Percentiles rank a stretch among this genome's conserved stretches.
Evolutionary conservation across 2,797 vertebrate species (phyloP).

Genomic region (Gymnoscopelus braueri): DNA sequence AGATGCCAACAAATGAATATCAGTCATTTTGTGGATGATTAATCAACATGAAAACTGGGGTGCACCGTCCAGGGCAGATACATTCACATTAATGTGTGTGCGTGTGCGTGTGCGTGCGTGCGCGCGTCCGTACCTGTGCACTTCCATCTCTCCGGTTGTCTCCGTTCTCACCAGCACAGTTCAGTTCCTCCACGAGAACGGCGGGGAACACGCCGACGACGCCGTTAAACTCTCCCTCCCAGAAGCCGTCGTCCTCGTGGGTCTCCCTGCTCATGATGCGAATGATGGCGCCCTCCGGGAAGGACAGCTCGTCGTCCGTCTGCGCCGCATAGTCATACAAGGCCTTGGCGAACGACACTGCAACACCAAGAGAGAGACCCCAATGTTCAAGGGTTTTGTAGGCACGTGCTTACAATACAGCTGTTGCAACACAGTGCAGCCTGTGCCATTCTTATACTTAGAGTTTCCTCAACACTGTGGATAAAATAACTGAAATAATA

Average conservation of each 20-base stretch:
- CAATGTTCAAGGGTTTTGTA: too few species aligned
- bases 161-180: conserved; percentile 78
- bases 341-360: conserved; percentile 94
- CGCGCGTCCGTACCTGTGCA: conserved; percentile 76
- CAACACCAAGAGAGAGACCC: conserved; percentile 18
- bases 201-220: conserved; percentile 91
- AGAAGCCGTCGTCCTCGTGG: conserved; percentile 96
- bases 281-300: conserved; percentile 94
- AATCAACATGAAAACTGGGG: too few species aligned
- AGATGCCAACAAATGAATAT: too few species aligned
- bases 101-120: neutral
- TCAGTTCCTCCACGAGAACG: conserved; percentile 92
- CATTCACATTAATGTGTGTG: neutral
- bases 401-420: too few species aligned
- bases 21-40: too few species aligned
- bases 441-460: too few species aligned
- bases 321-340: conserved; percentile 96
- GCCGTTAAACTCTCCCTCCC: conserved; percentile 95
- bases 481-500: too few species aligned
- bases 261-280: conserved; percentile 95
- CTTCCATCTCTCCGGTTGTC: conserved; percentile 79
- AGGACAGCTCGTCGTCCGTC: conserved; percentile 92
- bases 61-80: too few species aligned
- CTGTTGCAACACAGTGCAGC: too few species aligned
- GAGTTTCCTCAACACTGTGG: too few species aligned